Conservation (phyloP, 2,797 vertebrate species). For the Clangula hyemalis region DNA sequence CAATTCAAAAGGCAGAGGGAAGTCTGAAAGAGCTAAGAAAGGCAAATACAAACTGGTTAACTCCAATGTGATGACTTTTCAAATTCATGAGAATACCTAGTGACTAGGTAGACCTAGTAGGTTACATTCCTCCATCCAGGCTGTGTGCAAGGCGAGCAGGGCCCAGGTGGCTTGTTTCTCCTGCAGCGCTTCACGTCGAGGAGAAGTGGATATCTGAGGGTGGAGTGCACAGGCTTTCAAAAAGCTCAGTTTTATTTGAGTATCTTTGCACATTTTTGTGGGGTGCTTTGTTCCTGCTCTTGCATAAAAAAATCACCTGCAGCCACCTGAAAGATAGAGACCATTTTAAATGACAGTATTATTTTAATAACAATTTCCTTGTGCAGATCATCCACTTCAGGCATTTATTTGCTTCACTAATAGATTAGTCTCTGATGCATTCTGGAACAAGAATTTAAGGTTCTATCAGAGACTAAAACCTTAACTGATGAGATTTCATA, state of each 20-base stretch:
- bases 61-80: not conserved
- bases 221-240: not conserved
- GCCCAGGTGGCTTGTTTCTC: not conserved
- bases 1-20: not conserved
- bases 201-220: not conserved
- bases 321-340: not conserved
- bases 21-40: not conserved
- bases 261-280: not conserved
- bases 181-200: fast-evolving
- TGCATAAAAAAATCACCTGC: not conserved
- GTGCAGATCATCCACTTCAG: not conserved
- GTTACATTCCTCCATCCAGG: not conserved
- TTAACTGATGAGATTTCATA: not conserved
- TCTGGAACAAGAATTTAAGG: not conserved
- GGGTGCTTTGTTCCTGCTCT: not conserved
- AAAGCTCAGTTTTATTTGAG: not conserved
- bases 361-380: not conserved
- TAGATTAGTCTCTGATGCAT: not conserved
- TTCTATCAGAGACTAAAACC: not conserved
- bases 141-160: not conserved
- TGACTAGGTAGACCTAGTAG: not conserved
- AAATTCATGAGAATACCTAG: not conserved
- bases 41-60: not conserved
- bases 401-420: not conserved
- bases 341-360: not conserved